A percentile compares a stretch with the other conserved stretches of the same genome.
phyloP scores from a whole-genome alignment of 2,797 vertebrate genomes.

The Sitta carolinensis region DNA sequence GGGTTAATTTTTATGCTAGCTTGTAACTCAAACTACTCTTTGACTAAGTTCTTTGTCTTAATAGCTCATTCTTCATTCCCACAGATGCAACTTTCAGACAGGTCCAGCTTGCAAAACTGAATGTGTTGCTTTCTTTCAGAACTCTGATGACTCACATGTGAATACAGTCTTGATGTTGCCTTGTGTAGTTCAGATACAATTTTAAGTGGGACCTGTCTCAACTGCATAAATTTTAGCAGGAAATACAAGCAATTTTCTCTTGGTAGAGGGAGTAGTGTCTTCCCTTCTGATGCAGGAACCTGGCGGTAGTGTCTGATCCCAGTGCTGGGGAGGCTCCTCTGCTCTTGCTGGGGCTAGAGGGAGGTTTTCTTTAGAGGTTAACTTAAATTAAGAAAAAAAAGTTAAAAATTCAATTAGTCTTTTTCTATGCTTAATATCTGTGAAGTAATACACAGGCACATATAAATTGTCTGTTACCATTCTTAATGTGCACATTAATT shows the following conservation, averaged over 20 bases:
- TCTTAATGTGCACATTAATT: background rate
- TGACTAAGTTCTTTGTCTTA: background rate
- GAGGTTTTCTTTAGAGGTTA: background rate
- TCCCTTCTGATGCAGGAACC: background rate
- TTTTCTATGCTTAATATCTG: background rate
- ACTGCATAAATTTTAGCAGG: background rate
- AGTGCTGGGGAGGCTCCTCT: fast-evolving
- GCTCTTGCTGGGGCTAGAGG: background rate
- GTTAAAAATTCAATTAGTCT: background rate
- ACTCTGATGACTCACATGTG: background rate
- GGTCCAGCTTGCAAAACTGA: background rate
- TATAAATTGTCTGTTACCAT: background rate
- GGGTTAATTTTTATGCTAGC: background rate
- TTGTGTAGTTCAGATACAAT: background rate
- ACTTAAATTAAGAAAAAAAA: background rate
- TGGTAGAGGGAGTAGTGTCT: background rate
- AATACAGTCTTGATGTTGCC: background rate
- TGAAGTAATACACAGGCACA: background rate
- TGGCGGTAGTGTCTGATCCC: fast-evolving
- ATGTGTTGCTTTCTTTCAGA: background rate
- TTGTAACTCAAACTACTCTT: background rate
- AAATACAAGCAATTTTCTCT: background rate
- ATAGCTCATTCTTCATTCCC: background rate
- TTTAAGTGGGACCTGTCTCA: background rate
- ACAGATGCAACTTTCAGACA: background rate